Evolutionary conservation across 1,140 invertebrate species (phyloP).

Genomic region (Drosophila dunni): DNA sequence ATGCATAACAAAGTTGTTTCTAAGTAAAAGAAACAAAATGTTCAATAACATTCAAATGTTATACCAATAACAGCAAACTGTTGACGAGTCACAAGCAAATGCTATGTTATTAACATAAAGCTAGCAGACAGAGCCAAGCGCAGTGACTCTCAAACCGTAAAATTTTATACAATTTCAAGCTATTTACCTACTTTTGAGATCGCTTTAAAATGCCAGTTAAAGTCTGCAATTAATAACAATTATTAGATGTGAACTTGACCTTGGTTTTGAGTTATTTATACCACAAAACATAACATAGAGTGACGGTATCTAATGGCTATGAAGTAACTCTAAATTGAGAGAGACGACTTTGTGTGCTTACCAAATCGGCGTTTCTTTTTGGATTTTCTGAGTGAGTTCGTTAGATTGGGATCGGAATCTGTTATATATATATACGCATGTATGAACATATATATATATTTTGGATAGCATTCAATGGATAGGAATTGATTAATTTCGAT

Average conservation of each 20-base stretch:
- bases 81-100: no score
- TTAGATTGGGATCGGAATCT: constrained; percentile 83
- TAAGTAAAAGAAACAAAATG: no score
- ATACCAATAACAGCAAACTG: not conserved
- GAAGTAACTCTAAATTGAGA: constrained; percentile 17
- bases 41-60: not conserved
- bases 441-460: constrained; percentile 40
- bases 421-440: constrained; percentile 54
- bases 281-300: not conserved
- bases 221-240: not conserved
- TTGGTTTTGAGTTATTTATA: not conserved
- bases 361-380: constrained; percentile 84
- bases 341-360: constrained; percentile 63
- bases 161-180: not conserved
- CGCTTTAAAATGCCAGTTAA: not conserved
- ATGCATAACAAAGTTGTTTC: no score
- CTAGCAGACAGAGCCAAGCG: not conserved
- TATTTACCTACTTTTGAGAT: not conserved
- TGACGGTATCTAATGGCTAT: constrained; percentile 4
- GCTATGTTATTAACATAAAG: not conserved
- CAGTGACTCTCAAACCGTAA: not conserved
- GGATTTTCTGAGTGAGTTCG: constrained; percentile 83
- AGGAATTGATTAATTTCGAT: constrained; percentile 38
- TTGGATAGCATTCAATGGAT: constrained; percentile 30
- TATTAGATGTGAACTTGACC: constrained; percentile 52